Percentiles rank a stretch among this genome's conserved stretches.
Evolutionary conservation across 2,888 invertebrate genomes (phyloP).

Genomic region (Perdita meconis): DNA sequence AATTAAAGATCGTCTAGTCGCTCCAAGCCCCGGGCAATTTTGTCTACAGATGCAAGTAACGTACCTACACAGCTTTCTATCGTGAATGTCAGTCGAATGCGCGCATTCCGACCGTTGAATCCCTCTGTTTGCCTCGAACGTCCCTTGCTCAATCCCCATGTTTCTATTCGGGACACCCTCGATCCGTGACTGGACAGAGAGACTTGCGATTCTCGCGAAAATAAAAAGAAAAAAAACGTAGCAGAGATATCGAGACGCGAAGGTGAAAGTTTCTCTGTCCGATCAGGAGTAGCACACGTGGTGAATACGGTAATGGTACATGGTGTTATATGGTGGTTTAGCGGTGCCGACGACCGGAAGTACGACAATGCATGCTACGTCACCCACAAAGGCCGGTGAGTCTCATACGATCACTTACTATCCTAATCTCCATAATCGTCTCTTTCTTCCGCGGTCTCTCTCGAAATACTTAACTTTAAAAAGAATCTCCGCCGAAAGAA

Average conservation of each 20-base stretch:
- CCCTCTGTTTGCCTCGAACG: constrained; percentile 59
- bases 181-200: constrained; percentile 61
- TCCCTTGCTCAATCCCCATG: constrained; percentile 63
- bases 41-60: constrained; percentile 46
- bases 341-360: constrained; percentile 82
- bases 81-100: constrained; percentile 67
- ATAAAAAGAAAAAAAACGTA: too few species aligned
- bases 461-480: not conserved
- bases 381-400: constrained; percentile 83
- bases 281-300: constrained; percentile 48
- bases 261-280: constrained; percentile 64
- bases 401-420: constrained; percentile 72
- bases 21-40: constrained; percentile 33
- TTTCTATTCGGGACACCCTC: constrained; percentile 49
- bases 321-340: constrained; percentile 82
- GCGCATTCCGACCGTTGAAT: constrained; percentile 56
- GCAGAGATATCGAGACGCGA: not conserved
- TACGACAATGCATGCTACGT: constrained; percentile 83
- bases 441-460: constrained; percentile 16
- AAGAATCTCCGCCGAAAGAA: not conserved
- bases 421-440: constrained; percentile 47
- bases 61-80: constrained; percentile 63
- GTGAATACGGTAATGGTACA: constrained; percentile 78
- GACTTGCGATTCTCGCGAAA: too few species aligned
- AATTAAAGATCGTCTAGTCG: constrained; percentile 4